Evolutionary conservation across 2,113 vertebrate genomes (phyloP), one percentile per base, ranked within the genome.

Genomic region (Circaetus cinerascens): DNA sequence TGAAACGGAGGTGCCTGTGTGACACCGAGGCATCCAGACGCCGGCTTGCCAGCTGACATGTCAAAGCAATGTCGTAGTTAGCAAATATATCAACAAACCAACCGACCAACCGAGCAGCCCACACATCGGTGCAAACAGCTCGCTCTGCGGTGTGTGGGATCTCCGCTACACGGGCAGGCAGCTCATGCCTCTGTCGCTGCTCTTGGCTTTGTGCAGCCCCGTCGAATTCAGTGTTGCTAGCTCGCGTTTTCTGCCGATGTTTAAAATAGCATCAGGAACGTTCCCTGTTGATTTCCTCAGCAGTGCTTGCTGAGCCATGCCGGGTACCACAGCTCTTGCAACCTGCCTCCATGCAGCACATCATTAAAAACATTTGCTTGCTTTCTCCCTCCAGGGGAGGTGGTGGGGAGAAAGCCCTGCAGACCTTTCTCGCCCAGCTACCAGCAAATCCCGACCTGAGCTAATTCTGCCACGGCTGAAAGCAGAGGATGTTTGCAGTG

Each of bases 201-300:
- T 82, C 67, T n/a, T 41, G 63, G 80, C 48, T 89, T 32, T 51
- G 29, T 19, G 93, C 94, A 85, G 80, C 90, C 79, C 91, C 22
- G 41, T 69, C 26, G 2, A 46, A 62, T 67, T 78, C 55, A 1
- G 81, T 45, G 91, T 93, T 86, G 95, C 96, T 88, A 89, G 79
- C 95, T 4, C 22, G 90, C 55, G 13, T 84, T 91, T 97, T 93
- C 80, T 95, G 93, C 93, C 62, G 3, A 10, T 27, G 94, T 94
- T 82, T 94, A 97, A 96, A 97, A 97, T 96, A 97, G 95, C 87
- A 96, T 86, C 94, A 67, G 73, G 57, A 91, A 50, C 34, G n/a
- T 62, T 90, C 95, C 81, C 93, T 48, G 71, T 88, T 89, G 92
- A 73, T 87, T 90, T 92, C 38, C 53, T 57, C 11, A 30, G 76